Evolutionary conservation across 2,888 invertebrate genomes (phyloP).

Genomic region (Isoperla grammatica): DNA sequence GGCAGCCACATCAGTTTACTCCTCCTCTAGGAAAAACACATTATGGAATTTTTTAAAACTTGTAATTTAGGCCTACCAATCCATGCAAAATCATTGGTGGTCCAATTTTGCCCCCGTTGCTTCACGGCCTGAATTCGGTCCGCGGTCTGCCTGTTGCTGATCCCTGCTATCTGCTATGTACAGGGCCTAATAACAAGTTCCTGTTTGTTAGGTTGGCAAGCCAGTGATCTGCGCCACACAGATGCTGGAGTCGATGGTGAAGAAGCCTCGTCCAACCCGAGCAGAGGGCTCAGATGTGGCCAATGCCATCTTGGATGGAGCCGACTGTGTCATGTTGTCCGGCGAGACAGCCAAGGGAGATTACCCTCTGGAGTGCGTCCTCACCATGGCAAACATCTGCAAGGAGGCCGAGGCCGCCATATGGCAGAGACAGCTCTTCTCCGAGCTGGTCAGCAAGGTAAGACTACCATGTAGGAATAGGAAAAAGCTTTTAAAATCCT

Average conservation of each 20-base stretch:
- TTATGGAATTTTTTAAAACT: no score
- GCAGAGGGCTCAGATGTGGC: slow-evolving; percentile 58
- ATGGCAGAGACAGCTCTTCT: slow-evolving; percentile 52
- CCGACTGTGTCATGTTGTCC: slow-evolving; percentile 59
- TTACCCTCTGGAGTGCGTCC: slow-evolving; percentile 50
- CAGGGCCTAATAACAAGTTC: neutral
- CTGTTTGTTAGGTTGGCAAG: slow-evolving; percentile 52
- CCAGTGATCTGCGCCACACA: slow-evolving; percentile 59
- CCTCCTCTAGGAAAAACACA: no score
- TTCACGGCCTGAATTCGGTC: no score
- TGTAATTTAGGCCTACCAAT: no score
- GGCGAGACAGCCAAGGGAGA: slow-evolving; percentile 60
- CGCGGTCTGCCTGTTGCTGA: no score
- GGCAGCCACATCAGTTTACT: no score
- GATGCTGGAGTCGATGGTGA: slow-evolving; percentile 61
- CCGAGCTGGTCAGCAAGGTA: slow-evolving; percentile 62
- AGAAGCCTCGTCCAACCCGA: slow-evolving; percentile 56
- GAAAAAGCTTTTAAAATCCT: no score
- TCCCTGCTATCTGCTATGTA: no score
- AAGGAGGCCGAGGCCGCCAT: slow-evolving; percentile 55
- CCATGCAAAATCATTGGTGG: no score
- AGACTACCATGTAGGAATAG: no score
- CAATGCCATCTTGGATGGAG: slow-evolving; percentile 59
- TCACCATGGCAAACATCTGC: slow-evolving; percentile 47
- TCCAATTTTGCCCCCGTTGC: no score